A percentile compares a stretch with the other conserved stretches of the same genome.
Conservation (phyloP, 2,888 invertebrate species). For the Plebejus argus region DNA sequence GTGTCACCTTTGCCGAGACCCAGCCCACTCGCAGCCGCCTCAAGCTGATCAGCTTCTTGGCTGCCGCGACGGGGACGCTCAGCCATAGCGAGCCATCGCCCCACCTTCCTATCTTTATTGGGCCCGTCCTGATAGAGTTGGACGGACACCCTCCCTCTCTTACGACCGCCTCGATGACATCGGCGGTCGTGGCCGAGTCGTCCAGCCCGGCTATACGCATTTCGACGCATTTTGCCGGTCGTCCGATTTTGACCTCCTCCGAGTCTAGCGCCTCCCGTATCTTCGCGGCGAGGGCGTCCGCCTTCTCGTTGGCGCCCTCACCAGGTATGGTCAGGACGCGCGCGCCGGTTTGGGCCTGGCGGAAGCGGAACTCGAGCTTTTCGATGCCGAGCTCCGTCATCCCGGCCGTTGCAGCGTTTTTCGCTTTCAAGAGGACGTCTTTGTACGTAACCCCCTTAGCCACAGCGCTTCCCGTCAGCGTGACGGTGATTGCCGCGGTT, state of each 20-base stretch:
- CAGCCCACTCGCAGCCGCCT: neutral
- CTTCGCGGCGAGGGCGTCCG: conserved; percentile 37
- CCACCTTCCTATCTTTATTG: neutral
- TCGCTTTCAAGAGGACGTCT: neutral
- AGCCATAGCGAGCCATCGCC: neutral
- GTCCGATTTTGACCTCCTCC: neutral
- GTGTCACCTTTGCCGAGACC: conserved; percentile 31
- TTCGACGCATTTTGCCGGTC: conserved; percentile 37
- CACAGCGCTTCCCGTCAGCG: neutral
- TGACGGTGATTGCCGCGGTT: conserved; percentile 8
- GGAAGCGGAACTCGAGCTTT: neutral
- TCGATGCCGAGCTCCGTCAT: neutral
- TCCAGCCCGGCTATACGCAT: conserved; percentile 40
- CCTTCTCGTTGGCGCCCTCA: neutral
- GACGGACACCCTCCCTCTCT: conserved; percentile 23
- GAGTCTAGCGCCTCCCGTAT: neutral
- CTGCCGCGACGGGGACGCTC: neutral
- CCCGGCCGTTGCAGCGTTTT: too few species aligned
- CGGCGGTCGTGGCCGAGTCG: conserved; percentile 35
- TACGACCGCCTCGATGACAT: conserved; percentile 33
- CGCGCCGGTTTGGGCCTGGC: conserved; percentile 11
- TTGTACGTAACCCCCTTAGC: neutral
- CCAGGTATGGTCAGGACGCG: neutral
- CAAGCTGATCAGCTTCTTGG: neutral
- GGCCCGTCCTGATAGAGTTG: conserved; percentile 13